Conservation (phyloP, 2,888 invertebrate species). For the Ophonus ardosiacus region DNA sequence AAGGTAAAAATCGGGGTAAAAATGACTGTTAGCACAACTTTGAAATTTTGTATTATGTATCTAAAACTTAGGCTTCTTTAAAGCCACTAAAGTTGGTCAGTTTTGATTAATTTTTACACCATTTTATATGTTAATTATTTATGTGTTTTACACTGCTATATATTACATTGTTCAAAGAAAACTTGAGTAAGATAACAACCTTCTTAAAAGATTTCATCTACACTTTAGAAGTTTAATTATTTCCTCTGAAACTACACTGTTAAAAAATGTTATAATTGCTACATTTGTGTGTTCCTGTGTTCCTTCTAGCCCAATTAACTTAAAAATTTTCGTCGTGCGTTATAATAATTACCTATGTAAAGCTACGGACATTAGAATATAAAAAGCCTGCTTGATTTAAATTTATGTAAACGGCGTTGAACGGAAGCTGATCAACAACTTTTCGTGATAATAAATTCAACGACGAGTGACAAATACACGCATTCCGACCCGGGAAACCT, state of each 20-base stretch:
- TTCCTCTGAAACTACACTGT: background rate
- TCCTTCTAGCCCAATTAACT: slow-evolving; percentile 12
- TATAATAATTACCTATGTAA: slow-evolving; percentile 37
- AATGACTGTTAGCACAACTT: too few relatives aligned
- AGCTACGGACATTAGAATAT: background rate
- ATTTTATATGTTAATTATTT: too few relatives aligned
- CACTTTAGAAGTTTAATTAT: background rate
- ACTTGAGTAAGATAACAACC: background rate
- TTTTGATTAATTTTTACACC: too few relatives aligned
- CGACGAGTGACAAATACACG: slow-evolving; percentile 17
- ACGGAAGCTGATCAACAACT: slow-evolving; percentile 42
- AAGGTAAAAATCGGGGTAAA: too few relatives aligned
- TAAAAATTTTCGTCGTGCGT: background rate
- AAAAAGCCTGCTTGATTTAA: slow-evolving; percentile 20
- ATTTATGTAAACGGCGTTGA: slow-evolving; percentile 26
- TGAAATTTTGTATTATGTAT: too few relatives aligned
- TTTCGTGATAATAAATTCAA: slow-evolving; percentile 18
- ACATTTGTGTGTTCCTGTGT: background rate
- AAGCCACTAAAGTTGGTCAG: too few relatives aligned
- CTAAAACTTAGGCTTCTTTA: too few relatives aligned
- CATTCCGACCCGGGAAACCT: background rate
- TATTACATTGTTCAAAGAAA: background rate
- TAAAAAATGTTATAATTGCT: slow-evolving; percentile 42
- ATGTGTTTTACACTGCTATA: too few relatives aligned
- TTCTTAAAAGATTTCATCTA: background rate